Evolutionary conservation across 2,888 invertebrate genomes (phyloP).

Genomic region (Harpagoxenus sublaevis): DNA sequence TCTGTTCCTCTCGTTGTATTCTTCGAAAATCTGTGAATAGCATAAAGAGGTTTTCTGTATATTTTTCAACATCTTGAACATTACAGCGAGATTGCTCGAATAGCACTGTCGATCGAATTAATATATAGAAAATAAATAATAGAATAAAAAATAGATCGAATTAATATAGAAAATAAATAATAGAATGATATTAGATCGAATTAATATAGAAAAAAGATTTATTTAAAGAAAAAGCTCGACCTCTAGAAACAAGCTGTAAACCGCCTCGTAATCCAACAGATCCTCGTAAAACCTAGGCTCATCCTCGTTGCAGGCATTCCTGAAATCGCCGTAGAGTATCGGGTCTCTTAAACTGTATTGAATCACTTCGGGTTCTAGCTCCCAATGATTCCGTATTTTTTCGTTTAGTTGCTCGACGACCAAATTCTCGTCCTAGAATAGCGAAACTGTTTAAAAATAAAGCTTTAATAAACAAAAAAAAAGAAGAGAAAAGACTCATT

Average conservation of each 20-base stretch:
- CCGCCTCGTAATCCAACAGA: slow-evolving; percentile 95
- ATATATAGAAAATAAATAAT: not conserved
- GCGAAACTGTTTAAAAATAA: not conserved
- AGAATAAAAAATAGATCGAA: not conserved
- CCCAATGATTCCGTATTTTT: slow-evolving; percentile 88
- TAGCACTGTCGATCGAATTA: not conserved
- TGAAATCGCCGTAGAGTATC: slow-evolving; percentile 94
- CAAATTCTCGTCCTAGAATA: slow-evolving; percentile 89
- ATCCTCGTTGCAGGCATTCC: slow-evolving; percentile 93
- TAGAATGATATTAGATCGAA: not conserved
- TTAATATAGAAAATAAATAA: not conserved
- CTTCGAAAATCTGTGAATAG: slow-evolving; percentile 86
- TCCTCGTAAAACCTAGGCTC: slow-evolving; percentile 95
- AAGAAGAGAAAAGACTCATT: slow-evolving; percentile 60
- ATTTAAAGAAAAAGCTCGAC: slow-evolving; percentile 84
- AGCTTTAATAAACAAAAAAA: not conserved
- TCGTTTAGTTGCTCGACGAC: slow-evolving; percentile 89
- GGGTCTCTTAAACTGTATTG: slow-evolving; percentile 94
- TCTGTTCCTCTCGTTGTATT: slow-evolving; percentile 92
- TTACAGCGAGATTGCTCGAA: not conserved
- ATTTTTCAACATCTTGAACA: not conserved
- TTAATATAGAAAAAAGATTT: too few species aligned
- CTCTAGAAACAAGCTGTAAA: slow-evolving; percentile 95
- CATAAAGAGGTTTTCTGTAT: not conserved
- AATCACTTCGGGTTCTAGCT: slow-evolving; percentile 85